Conservation (phyloP, 2,113 vertebrate species). For the Lucifuga dentata region DNA sequence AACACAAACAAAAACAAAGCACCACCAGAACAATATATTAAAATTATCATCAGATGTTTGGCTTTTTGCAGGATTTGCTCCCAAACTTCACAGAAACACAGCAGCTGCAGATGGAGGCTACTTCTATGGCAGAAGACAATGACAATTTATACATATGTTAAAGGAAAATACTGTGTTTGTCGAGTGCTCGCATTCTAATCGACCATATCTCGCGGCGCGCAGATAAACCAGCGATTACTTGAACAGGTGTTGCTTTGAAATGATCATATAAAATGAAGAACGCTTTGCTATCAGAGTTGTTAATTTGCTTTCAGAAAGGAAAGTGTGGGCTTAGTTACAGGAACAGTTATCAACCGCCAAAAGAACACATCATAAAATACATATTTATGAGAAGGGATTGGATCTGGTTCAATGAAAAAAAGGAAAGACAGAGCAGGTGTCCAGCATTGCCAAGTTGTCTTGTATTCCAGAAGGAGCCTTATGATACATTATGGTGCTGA, state of each 20-base stretch:
- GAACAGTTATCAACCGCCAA: constrained; percentile 36
- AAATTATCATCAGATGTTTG: neutral
- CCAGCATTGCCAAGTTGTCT: constrained; percentile 65
- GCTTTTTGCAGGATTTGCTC: constrained; percentile 11
- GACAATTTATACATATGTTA: neutral
- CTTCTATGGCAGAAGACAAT: constrained; percentile 19
- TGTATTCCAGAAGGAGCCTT: constrained; percentile 75
- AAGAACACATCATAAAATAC: constrained; percentile 64
- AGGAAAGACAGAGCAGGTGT: constrained; percentile 30
- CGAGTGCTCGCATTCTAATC: too few species aligned
- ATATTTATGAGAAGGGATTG: constrained; percentile 70
- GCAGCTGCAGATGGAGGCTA: neutral
- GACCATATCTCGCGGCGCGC: constrained; percentile 21
- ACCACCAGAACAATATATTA: neutral
- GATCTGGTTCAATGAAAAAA: constrained; percentile 55
- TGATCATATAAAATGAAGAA: constrained; percentile 49
- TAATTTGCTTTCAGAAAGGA: constrained; percentile 52
- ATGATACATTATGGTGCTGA: constrained; percentile 73
- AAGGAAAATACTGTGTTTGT: neutral
- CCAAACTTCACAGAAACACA: neutral
- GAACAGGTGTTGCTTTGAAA: constrained; percentile 60
- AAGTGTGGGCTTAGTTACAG: constrained; percentile 42
- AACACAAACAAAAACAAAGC: constrained; percentile 4
- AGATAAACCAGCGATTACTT: constrained; percentile 30
- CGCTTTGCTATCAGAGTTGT: constrained; percentile 58